Evolutionary conservation across 1,140 invertebrate species (phyloP).

Genomic region (Schlechtendalia chinensis): DNA sequence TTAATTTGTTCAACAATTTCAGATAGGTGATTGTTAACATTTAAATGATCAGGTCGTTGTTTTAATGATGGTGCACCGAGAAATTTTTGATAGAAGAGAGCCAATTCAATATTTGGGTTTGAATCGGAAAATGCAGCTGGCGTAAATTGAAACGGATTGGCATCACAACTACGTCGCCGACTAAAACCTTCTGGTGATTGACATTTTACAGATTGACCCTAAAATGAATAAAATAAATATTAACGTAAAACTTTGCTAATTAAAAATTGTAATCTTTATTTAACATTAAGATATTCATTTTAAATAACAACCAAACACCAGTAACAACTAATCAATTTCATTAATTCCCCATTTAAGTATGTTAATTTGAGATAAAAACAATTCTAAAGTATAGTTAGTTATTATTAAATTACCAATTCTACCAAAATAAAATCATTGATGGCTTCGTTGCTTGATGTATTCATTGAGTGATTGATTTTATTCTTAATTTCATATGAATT

Average conservation of each 20-base stretch:
- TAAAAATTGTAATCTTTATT: neutral
- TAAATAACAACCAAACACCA: slow-evolving; percentile 10
- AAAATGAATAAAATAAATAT: slow-evolving; percentile 21
- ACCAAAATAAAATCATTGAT: slow-evolving; percentile 71
- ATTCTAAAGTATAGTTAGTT: slow-evolving; percentile 41
- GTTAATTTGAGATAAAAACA: slow-evolving; percentile 34
- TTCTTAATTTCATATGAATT: slow-evolving; percentile 58
- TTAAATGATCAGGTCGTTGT: slow-evolving; percentile 20
- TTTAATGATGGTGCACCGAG: slow-evolving; percentile 38
- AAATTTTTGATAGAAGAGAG: slow-evolving; percentile 41
- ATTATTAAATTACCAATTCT: slow-evolving; percentile 64
- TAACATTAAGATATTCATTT: neutral
- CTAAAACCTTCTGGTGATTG: slow-evolving; percentile 42
- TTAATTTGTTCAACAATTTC: slow-evolving; percentile 47
- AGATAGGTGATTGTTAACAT: slow-evolving; percentile 25
- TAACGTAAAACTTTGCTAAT: neutral
- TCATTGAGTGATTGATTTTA: slow-evolving; percentile 56
- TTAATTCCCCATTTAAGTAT: neutral
- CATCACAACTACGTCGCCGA: slow-evolving; percentile 40
- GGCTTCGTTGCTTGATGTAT: slow-evolving; percentile 53
- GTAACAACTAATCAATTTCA: neutral
- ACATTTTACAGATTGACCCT: slow-evolving; percentile 35
- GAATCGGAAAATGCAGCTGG: slow-evolving; percentile 42
- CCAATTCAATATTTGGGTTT: slow-evolving; percentile 43
- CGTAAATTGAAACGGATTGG: slow-evolving; percentile 38